phyloP scores from a whole-genome alignment of 2,888 invertebrate genomes.

The Hipparchia sbordonii region DNA sequence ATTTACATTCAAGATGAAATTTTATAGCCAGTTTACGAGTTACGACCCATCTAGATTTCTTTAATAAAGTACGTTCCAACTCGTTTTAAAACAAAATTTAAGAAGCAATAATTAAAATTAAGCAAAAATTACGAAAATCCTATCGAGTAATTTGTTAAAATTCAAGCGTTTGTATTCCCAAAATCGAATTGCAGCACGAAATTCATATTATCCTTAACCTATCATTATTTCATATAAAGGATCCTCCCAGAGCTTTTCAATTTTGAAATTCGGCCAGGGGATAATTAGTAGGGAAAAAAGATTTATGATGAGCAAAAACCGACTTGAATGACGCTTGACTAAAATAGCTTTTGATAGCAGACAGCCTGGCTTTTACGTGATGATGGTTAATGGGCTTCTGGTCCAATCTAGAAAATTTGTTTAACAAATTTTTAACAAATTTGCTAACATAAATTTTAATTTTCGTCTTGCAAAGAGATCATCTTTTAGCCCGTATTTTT shows the following conservation, averaged over 20 bases:
- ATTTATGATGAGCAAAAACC: constrained; percentile 41
- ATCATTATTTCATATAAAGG: constrained; percentile 46
- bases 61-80: background rate
- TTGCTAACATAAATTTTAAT: background rate
- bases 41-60: too few relatives aligned
- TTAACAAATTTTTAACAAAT: too few relatives aligned
- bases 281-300: constrained; percentile 42
- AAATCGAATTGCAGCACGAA: constrained; percentile 28
- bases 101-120: background rate
- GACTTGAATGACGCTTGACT: constrained; percentile 33
- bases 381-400: background rate
- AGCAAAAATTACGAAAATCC: background rate
- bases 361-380: constrained; percentile 23
- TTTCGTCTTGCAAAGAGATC: too few relatives aligned
- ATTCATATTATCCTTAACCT: constrained; percentile 35
- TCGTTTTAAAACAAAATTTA: background rate
- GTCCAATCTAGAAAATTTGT: too few relatives aligned
- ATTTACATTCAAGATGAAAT: too few relatives aligned
- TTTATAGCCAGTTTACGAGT: too few relatives aligned
- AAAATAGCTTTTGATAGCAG: constrained; percentile 35
- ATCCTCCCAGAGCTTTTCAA: constrained; percentile 42
- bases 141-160: background rate
- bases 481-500: too few relatives aligned
- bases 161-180: constrained; percentile 19
- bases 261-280: constrained; percentile 42